Evolutionary conservation across 2,113 vertebrate species (phyloP).

Genomic region (Sigmodon hispidus): DNA sequence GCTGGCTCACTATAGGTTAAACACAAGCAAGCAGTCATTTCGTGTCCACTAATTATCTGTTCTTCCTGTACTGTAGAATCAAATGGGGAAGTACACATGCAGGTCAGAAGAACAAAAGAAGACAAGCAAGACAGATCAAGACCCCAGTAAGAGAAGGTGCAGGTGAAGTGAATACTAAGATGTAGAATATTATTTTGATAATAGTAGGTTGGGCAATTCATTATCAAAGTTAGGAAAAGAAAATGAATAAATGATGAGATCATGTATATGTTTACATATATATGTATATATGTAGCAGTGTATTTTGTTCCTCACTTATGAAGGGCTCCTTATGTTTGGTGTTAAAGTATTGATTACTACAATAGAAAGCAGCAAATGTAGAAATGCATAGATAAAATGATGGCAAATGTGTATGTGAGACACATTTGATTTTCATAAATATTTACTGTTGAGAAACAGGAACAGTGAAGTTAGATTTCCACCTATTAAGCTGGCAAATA

Average conservation of each 20-base stretch:
- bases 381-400: slow-evolving; percentile 9
- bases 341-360: neutral
- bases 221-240: neutral
- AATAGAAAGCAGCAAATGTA: slow-evolving; percentile 8
- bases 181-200: neutral
- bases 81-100: neutral
- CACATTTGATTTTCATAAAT: neutral
- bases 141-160: neutral
- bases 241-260: neutral
- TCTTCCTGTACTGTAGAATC: neutral
- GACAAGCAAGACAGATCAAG: neutral
- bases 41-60: neutral
- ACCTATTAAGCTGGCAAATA: neutral
- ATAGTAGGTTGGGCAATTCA: neutral
- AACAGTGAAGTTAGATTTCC: neutral
- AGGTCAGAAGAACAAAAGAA: neutral
- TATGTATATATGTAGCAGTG: neutral
- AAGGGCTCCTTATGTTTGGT: neutral
- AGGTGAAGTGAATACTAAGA: neutral
- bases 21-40: neutral
- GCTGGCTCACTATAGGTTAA: neutral
- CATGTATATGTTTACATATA: too few relatives aligned
- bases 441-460: neutral
- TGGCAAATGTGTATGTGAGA: neutral
- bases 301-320: neutral